A percentile compares a stretch with the other conserved stretches of the same genome.
Evolutionary conservation across 1,140 invertebrate genomes (phyloP).

Genomic region (Pinna nobilis): DNA sequence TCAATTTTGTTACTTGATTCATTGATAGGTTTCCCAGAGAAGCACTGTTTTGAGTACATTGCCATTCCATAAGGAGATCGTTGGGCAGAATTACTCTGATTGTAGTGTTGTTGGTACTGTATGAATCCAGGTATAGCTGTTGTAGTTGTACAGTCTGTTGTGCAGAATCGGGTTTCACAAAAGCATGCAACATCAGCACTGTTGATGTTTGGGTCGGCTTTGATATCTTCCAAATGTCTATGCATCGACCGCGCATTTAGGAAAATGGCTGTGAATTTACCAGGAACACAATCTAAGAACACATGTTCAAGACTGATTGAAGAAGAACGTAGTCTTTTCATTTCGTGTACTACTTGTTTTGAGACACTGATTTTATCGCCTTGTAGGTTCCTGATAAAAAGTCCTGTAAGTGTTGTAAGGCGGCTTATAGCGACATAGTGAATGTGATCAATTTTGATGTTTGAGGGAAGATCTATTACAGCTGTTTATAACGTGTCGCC

Average conservation of each 20-base stretch:
- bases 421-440: slow-evolving; percentile 33
- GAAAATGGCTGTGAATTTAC: slow-evolving; percentile 1
- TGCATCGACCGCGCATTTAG: slow-evolving; percentile 1
- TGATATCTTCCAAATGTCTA: slow-evolving; percentile 5
- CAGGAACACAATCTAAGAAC: neutral
- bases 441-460: slow-evolving; percentile 22
- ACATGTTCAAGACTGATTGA: neutral
- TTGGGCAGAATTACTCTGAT: neutral
- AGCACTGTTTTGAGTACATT: neutral
- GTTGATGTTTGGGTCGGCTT: neutral
- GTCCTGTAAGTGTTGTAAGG: slow-evolving; percentile 15
- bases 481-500: slow-evolving; percentile 19
- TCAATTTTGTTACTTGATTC: neutral
- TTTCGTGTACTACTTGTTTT: slow-evolving; percentile 9
- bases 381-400: slow-evolving; percentile 26
- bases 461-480: slow-evolving; percentile 19
- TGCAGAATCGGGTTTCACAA: slow-evolving; percentile 9
- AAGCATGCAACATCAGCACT: neutral
- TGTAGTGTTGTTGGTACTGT: slow-evolving; percentile 8
- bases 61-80: slow-evolving; percentile 9
- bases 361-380: slow-evolving; percentile 26
- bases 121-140: neutral
- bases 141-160: neutral
- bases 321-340: slow-evolving; percentile 11
- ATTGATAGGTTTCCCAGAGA: neutral